Percentiles rank a stretch among this genome's conserved stretches.
Evolutionary conservation across 2,113 vertebrate genomes (phyloP).

Genomic region (Gadus macrocephalus): DNA sequence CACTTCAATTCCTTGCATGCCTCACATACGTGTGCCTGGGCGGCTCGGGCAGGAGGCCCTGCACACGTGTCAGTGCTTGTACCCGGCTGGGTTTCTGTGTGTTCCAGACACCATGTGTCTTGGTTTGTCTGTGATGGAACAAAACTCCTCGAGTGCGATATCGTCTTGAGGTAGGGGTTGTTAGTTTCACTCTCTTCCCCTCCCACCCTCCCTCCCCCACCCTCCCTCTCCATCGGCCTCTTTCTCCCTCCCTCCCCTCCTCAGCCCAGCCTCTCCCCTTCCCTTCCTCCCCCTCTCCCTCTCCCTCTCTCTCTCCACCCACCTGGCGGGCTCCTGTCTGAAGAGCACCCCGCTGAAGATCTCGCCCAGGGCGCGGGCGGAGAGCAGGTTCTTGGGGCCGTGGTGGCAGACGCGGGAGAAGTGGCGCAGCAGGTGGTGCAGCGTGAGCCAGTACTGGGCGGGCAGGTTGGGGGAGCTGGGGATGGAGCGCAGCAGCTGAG

Average conservation of each 20-base stretch:
- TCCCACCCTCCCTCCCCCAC: not conserved
- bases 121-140: no score
- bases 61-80: not conserved
- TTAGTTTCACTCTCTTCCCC: no score
- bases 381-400: constrained; percentile 83
- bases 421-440: constrained; percentile 91
- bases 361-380: constrained; percentile 81
- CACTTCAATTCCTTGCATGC: no score
- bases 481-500: constrained; percentile 81
- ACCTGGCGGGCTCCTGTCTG: constrained; percentile 83
- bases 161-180: no score
- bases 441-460: constrained; percentile 91
- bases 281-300: no score
- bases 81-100: constrained; percentile 1
- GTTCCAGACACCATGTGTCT: constrained; percentile 3
- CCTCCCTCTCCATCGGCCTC: not conserved
- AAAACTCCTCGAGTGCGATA: no score
- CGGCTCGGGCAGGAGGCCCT: not conserved
- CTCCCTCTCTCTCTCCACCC: constrained; percentile 18
- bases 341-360: constrained; percentile 92
- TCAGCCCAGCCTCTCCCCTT: no score
- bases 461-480: constrained; percentile 81
- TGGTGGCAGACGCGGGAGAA: constrained; percentile 85
- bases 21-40: no score
- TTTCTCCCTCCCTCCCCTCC: not conserved